Conservation (phyloP, 2,113 vertebrate species). For the Bambusicola thoracicus region DNA sequence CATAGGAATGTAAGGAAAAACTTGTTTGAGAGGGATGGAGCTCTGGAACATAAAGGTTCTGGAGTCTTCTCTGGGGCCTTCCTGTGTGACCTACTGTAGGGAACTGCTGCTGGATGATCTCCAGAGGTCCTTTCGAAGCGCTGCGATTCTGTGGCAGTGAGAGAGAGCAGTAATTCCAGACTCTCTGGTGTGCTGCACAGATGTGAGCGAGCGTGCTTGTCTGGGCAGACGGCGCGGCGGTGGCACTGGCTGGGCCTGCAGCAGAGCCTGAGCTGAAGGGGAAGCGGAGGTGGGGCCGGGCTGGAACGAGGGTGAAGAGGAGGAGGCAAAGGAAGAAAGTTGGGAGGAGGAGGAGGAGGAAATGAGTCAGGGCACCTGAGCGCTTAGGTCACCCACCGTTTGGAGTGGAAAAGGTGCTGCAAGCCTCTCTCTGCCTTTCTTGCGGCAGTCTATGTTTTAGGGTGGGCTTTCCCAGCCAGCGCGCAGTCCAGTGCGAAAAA, state of each 20-base stretch:
- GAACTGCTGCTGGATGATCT: no score
- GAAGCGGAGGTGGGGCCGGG: not conserved
- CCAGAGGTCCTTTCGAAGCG: no score
- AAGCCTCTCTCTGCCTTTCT: not conserved
- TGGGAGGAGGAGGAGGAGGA: not conserved
- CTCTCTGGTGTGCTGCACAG: not conserved
- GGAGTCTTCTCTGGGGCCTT: no score
- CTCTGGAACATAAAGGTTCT: no score
- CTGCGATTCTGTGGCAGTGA: not conserved
- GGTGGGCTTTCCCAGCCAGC: not conserved
- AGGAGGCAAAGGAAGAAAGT: not conserved
- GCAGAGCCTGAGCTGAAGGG: not conserved
- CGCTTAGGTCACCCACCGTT: conserved; percentile 15
- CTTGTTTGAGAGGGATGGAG: no score
- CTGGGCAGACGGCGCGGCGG: not conserved
- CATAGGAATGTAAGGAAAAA: no score
- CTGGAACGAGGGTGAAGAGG: not conserved
- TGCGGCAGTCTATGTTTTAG: not conserved
- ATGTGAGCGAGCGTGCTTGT: not conserved
- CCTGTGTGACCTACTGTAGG: no score
- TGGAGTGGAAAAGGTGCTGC: not conserved
- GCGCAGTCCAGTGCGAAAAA: no score
- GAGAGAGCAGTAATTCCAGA: not conserved
- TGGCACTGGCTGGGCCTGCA: no score
- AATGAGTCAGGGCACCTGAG: conserved; percentile 18